Evolutionary conservation across 2,797 vertebrate species (phyloP), one percentile per base, ranked within the genome.

Genomic region (Eupleurogrammus muticus): DNA sequence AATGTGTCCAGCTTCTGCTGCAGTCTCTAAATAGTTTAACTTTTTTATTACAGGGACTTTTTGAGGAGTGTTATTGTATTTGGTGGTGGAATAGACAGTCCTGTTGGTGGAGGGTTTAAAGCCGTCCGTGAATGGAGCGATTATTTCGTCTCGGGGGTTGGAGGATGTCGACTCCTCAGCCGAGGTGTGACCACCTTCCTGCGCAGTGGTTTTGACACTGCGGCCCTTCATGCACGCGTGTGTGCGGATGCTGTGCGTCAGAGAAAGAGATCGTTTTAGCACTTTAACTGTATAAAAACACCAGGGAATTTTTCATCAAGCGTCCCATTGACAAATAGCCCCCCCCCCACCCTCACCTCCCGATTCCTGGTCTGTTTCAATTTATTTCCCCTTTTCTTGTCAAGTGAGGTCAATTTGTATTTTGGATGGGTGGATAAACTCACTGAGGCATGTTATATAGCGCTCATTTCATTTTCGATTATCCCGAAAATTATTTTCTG

Each of bases 121-220:
- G 46, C 17, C 44, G 44, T 49, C 64, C 42, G 62, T 81, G 60
- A 74, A 70, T 58, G 3, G 56, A 73, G 46, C 23, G 42, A 57
- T 52, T 70, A 17, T 64, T 59, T 47, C 51, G 48, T 28, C n/a
- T 24, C 9, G 4, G 16, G 35, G 19, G 16, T 35, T 8, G 1
- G 7, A 20, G 23, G 19, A 21, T 50, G 44, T 53, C 58, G 14
- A 17, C 66, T 64, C 44, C 40, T 34, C 38, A 68, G 49, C 64
- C 57, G 53, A 40, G 47, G 24, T 73, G 53, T 66, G 34, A 46
- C 35, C 55, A 36, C 36, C 19, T 48, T 61, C 2, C 50, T 17
- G 12, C 35, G 17, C 17, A 35, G 13, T 42, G n/a, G 24, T 23
- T 35, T 53, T 50, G 23, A 59, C 50, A 64, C 65, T 62, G 34